Evolutionary conservation across 2,797 vertebrate genomes (phyloP), one percentile per base, ranked within the genome.

Genomic region (Pangasius krempfi): DNA sequence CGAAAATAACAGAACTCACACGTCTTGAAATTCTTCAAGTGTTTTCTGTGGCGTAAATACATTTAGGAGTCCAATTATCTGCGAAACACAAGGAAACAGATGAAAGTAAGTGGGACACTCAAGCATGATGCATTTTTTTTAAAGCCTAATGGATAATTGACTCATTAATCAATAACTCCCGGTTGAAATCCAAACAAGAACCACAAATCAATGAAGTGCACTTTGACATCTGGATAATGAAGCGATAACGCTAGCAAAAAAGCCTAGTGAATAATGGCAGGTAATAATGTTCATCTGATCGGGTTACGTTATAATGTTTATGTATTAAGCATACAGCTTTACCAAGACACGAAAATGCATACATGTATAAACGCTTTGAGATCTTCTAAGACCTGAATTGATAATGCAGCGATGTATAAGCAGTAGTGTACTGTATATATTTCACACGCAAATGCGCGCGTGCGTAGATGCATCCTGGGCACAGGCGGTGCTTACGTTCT

Each of bases 31-130:
- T 92, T 99, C 98, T 95, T 99, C 98, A 93, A 98, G 96, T 79
- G 98, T 98, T 95, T 99, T 99, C 93, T 99, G 98, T 92, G 98
- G 98, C 5, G 98, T 99, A 94, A 99, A 99, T 87, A 99, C 98
- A 93, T 99, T 98, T 96, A 99, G 96, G 81, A 99, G 95, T 89
- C 98, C 98, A 85, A 99, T 99, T 93, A 99, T 99, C 98, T 99
- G 96, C 30, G 70, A 50, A 89, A 91, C 33, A 90, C 90, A 90
- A 92, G 12, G 40, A 88, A 5, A 54, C 12, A 30, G 8, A 13
- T 8, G 58, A 14, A 7, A n/a, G 33, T 58, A 25, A 18, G 3
- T 10, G 25, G 4, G 30, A 56, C 4, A 27, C 18, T 56, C 3
- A n/a, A 44, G 27, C 25, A 4, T 56, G 20, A 33, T 58, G 6